Evolutionary conservation across 2,113 vertebrate species (phyloP), one percentile per base, ranked within the genome.

Genomic region (Oceanodroma tethys): DNA sequence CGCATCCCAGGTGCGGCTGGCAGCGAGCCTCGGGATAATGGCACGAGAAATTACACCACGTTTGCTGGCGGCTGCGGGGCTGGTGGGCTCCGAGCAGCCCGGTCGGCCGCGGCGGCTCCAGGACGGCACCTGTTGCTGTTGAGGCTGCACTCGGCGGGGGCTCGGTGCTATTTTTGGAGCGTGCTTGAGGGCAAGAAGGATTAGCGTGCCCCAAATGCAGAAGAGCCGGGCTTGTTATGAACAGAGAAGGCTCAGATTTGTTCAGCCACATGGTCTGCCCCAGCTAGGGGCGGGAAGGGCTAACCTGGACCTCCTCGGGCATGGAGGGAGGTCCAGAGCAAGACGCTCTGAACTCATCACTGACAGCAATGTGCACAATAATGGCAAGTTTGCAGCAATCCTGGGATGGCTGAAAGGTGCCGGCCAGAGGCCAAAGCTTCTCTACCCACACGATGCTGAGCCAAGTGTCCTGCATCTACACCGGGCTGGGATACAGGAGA

Each of bases 31-130:
- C 0, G 6, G 79, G 40, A 30, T 25, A 30, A 59, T 0, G 2
- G 25, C 75, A 26, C 0, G 2, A 70, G 36, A 60, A 81, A 50
- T 32, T 1, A 8, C 1, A 0, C 5, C 1, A 0, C 0, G 2
- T 67, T 76, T 55, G 36, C 45, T 65, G 14, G 32, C 0, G 1
- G 8, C 15, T 30, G 29, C 8, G 59, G 55, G n/a, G 5, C 21
- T 27, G 26, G 40, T 0, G 14, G 67, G 25, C 66, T 90, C 45
- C 0, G 2, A 36, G 43, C 59, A 73, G 71, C 36, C 29, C 0
- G 1, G 23, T 6, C 1, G 1, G 30, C 40, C 3, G 0, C 8
- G 0, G 10, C 0, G 2, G 58, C 65, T 25, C 65, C 62, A 34
- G 73, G 38, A 15, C 4, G 1, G 81, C 96, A 91, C 86, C 86